Percentiles rank a stretch among this genome's conserved stretches.
phyloP scores from a whole-genome alignment of 2,797 vertebrate genomes.

The Glossophaga mutica region DNA sequence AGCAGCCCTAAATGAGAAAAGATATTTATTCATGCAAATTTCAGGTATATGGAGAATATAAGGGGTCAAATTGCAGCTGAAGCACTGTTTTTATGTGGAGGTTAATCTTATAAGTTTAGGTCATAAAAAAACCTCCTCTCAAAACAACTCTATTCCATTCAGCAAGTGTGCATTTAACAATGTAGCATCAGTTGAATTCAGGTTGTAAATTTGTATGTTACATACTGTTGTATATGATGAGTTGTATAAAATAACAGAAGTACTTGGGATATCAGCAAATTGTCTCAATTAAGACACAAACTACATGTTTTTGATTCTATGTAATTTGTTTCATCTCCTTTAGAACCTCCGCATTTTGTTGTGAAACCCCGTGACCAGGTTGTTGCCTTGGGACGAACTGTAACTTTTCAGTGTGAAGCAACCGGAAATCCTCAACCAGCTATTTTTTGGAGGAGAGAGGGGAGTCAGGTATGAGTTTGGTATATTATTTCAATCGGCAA shows the following conservation, averaged over 20 bases:
- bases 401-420: slow-evolving; percentile 98
- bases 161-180: background rate
- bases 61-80: slow-evolving; percentile 27
- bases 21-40: slow-evolving; percentile 63
- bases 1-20: slow-evolving; percentile 60
- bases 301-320: background rate
- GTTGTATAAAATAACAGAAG: background rate
- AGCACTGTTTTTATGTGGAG: background rate
- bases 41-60: slow-evolving; percentile 45
- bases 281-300: background rate
- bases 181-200: background rate
- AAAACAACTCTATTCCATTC: background rate
- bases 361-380: slow-evolving; percentile 97
- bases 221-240: background rate
- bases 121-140: background rate
- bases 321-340: slow-evolving; percentile 61
- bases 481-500: background rate
- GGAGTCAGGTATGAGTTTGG: slow-evolving; percentile 91
- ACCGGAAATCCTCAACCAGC: slow-evolving; percentile 98
- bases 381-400: slow-evolving; percentile 94
- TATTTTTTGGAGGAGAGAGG: slow-evolving; percentile 98
- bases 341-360: slow-evolving; percentile 96
- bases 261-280: background rate
- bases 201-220: background rate
- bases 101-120: slow-evolving; percentile 13